Evolutionary conservation across 2,113 vertebrate species (phyloP).

Genomic region (Montifringilla adamsi): DNA sequence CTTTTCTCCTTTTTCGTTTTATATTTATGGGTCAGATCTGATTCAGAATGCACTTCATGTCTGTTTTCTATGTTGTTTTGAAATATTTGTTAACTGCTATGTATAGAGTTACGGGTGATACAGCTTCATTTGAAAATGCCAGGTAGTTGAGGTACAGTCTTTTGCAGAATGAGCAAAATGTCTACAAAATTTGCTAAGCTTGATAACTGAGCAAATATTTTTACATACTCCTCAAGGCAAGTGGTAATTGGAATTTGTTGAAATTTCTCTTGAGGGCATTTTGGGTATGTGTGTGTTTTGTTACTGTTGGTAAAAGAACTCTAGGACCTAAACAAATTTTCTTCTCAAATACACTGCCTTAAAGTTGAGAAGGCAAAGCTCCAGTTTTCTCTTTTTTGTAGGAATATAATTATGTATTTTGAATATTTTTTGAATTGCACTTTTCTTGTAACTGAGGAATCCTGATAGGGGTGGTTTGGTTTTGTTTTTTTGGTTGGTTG

Average conservation of each 20-base stretch:
- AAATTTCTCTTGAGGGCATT: not conserved
- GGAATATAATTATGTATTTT: not conserved
- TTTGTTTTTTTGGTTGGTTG: too few relatives aligned
- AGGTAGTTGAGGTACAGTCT: not conserved
- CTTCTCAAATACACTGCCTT: not conserved
- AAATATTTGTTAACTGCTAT: not conserved
- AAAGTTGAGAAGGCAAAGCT: not conserved
- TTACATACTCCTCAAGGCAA: not conserved
- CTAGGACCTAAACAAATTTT: not conserved
- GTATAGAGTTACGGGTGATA: not conserved
- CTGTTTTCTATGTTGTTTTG: not conserved
- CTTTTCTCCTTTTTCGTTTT: not conserved
- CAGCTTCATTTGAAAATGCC: not conserved
- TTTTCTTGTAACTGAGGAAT: not conserved
- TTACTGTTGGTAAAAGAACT: not conserved
- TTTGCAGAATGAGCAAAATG: not conserved
- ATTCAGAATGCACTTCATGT: not conserved
- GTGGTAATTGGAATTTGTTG: not conserved
- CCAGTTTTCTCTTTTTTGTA: not conserved
- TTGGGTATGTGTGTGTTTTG: not conserved
- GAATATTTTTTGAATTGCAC: not conserved
- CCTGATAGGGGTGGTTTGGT: not conserved
- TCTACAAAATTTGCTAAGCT: not conserved
- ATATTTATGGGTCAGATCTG: not conserved
- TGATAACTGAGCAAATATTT: not conserved